Conservation (phyloP, 2,797 vertebrate species). For the Sylvilagus floridanus region DNA sequence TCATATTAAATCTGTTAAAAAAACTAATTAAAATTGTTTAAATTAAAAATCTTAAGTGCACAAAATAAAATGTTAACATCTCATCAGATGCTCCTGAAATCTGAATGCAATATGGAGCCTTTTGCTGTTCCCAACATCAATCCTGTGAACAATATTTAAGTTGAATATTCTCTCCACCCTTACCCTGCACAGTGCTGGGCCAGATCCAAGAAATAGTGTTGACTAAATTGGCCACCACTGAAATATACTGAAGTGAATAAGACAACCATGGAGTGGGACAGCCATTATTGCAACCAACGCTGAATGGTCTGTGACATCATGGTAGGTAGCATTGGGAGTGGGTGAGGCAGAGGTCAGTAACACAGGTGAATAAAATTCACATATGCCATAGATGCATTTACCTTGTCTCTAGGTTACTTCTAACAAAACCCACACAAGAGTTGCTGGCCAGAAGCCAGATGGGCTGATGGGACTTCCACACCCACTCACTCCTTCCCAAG, state of each 20-base stretch:
- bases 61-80: not conserved
- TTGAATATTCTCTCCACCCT: not conserved
- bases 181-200: not conserved
- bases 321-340: not conserved
- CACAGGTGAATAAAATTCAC: not conserved
- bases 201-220: not conserved
- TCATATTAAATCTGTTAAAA: no score
- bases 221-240: slow-evolving; percentile 22
- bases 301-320: not conserved
- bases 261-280: not conserved
- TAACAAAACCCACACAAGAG: slow-evolving; percentile 53
- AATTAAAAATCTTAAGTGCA: no score
- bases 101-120: not conserved
- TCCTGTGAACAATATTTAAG: not conserved
- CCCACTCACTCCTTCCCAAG: slow-evolving; percentile 32
- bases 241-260: not conserved
- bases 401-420: slow-evolving; percentile 53
- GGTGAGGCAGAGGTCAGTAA: not conserved
- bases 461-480: slow-evolving; percentile 41
- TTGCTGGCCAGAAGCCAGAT: slow-evolving; percentile 50
- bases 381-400: not conserved
- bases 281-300: not conserved
- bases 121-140: not conserved
- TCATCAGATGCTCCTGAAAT: not conserved
- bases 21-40: no score